These are phyloP conservation scores for Chrysolina oricalcia DNA, from an alignment of 2,888 invertebrate genomes.

Conservation along the genomic window DNA sequence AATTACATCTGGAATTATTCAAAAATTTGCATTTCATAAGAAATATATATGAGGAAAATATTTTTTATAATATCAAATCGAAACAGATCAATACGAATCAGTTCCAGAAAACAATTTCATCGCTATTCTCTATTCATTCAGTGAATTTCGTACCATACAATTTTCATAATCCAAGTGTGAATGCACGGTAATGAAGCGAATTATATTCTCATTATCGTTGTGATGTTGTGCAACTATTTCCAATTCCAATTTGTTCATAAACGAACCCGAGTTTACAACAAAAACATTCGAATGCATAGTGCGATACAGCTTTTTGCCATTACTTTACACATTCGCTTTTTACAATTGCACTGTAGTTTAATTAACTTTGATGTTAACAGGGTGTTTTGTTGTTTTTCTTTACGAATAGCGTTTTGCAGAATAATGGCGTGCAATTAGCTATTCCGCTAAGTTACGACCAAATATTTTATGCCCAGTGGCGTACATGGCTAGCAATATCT, in stretches of 20 bases:
- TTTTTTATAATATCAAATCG: too few species aligned
- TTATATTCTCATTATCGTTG: not conserved
- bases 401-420: slow-evolving; percentile 30
- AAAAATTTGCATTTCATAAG: too few species aligned
- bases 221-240: not conserved
- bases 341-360: slow-evolving; percentile 34
- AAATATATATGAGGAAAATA: too few species aligned
- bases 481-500: too few species aligned
- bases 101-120: not conserved
- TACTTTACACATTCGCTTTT: slow-evolving; percentile 26
- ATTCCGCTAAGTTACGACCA: slow-evolving; percentile 32
- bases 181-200: not conserved
- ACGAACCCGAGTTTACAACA: not conserved
- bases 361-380: slow-evolving; percentile 43
- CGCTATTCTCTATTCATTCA: not conserved
- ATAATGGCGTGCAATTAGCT: slow-evolving; percentile 33
- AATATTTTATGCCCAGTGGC: slow-evolving; percentile 20
- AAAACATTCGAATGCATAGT: slow-evolving; percentile 5
- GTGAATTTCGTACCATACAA: not conserved
- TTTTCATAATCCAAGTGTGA: not conserved
- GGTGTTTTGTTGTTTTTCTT: slow-evolving; percentile 41
- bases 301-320: slow-evolving; percentile 27
- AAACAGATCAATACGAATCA: too few species aligned
- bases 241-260: slow-evolving; percentile 8
- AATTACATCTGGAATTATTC: too few species aligned